Conservation (phyloP, 2,113 vertebrate species). For the Riparia riparia region DNA sequence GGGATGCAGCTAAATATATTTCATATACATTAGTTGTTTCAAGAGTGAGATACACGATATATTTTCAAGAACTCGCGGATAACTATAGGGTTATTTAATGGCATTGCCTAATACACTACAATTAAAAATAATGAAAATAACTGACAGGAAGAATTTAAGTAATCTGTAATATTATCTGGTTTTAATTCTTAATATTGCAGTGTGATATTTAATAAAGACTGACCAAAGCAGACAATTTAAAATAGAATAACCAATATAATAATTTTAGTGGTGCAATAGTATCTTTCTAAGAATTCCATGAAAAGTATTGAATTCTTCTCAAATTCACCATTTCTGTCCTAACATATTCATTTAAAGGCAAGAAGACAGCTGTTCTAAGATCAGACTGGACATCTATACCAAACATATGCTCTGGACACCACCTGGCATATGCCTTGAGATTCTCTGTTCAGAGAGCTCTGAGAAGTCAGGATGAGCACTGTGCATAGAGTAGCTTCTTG, state of each 20-base stretch:
- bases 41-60: not conserved
- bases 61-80: not conserved
- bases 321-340: not conserved
- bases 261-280: not conserved
- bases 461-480: not conserved
- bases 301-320: not conserved
- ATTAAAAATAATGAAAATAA: not conserved
- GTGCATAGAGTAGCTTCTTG: not conserved
- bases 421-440: not conserved
- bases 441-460: not conserved
- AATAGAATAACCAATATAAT: not conserved
- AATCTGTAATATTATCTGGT: not conserved
- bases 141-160: not conserved
- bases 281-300: not conserved
- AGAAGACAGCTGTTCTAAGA: not conserved
- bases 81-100: not conserved
- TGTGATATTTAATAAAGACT: not conserved
- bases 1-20: not conserved
- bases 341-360: not conserved
- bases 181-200: not conserved
- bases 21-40: not conserved
- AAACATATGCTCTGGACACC: not conserved
- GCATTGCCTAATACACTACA: not conserved
- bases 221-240: not conserved
- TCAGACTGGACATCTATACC: not conserved